Evolutionary conservation across 2,888 invertebrate genomes (phyloP).

Genomic region (Thera obeliscata): DNA sequence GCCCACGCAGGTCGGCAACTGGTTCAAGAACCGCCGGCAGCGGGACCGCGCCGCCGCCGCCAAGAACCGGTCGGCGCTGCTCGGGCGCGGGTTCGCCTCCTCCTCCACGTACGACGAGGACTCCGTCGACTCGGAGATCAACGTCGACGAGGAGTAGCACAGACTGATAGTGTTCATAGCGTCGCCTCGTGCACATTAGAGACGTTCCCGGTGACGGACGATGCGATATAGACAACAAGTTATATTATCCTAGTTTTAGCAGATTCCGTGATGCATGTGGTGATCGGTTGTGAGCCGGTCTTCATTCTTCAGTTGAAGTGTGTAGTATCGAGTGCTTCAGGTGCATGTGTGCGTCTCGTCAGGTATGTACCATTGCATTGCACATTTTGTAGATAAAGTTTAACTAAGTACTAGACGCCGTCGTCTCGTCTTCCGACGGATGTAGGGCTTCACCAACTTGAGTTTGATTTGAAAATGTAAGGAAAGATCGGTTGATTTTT

Average conservation of each 20-base stretch:
- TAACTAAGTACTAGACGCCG: constrained; percentile 30
- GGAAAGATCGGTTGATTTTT: constrained; percentile 48
- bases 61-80: constrained; percentile 94
- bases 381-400: constrained; percentile 52
- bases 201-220: constrained; percentile 62
- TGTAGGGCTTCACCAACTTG: constrained; percentile 37
- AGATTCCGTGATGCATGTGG: constrained; percentile 69
- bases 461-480: constrained; percentile 39
- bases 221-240: constrained; percentile 68
- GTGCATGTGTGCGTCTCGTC: constrained; percentile 61
- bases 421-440: constrained; percentile 38
- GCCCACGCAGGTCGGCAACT: constrained; percentile 97
- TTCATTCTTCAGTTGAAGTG: constrained; percentile 68
- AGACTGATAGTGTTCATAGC: constrained; percentile 67
- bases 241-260: constrained; percentile 66
- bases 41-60: constrained; percentile 97
- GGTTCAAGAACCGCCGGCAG: constrained; percentile 99
- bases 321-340: constrained; percentile 68
- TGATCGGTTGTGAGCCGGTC: constrained; percentile 68
- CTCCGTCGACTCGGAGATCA: constrained; percentile 81
- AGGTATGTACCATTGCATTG: constrained; percentile 68
- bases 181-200: constrained; percentile 46
- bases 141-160: constrained; percentile 80
- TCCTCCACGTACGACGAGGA: constrained; percentile 82
- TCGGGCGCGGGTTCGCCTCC: constrained; percentile 79